Conservation (phyloP, 2,888 invertebrate species). For the Acanthosoma haemorrhoidale region DNA sequence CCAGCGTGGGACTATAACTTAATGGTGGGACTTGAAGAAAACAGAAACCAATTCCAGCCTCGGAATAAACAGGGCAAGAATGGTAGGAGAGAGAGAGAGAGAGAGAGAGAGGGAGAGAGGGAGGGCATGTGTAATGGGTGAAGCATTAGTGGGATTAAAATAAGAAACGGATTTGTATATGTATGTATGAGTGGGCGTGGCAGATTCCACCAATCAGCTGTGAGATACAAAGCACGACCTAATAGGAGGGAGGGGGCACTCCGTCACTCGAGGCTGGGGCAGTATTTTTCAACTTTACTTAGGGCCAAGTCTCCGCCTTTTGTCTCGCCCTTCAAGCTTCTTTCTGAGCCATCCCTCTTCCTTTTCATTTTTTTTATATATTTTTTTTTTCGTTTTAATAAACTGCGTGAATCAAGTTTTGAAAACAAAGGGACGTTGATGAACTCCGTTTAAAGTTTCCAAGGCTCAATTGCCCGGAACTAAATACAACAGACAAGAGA, state of each 20-base stretch:
- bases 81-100: no score
- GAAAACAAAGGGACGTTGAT: neutral
- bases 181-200: neutral
- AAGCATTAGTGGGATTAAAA: constrained; percentile 22
- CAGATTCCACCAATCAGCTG: constrained; percentile 12
- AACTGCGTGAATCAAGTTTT: neutral
- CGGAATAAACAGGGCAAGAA: constrained; percentile 18
- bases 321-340: neutral
- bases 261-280: neutral
- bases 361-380: neutral
- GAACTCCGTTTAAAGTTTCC: constrained; percentile 2
- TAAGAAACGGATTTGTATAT: constrained; percentile 13
- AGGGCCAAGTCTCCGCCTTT: neutral
- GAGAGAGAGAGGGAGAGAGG: no score
- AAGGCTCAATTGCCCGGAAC: neutral
- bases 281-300: constrained; percentile 12
- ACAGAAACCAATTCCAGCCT: constrained; percentile 10
- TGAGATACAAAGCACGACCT: neutral
- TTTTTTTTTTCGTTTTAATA: neutral
- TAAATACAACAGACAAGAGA: neutral
- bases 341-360: neutral
- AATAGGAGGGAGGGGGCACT: no score
- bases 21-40: neutral
- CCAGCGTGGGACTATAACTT: constrained; percentile 8
- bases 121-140: neutral